Evolutionary conservation across 2,888 invertebrate species (phyloP).

Genomic region (Dusona sp.): DNA sequence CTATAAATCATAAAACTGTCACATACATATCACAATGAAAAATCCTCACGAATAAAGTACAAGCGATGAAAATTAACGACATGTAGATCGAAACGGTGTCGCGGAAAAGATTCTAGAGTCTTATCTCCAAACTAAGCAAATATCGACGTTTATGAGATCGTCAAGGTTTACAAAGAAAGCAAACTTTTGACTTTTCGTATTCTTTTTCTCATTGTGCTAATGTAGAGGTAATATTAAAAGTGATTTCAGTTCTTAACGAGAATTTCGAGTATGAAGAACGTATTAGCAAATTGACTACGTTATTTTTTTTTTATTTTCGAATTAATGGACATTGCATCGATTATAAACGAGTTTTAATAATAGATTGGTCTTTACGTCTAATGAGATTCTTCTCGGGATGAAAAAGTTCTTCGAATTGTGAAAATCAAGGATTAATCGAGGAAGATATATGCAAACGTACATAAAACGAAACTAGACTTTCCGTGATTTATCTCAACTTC

Average conservation of each 20-base stretch:
- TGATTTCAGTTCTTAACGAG: background rate
- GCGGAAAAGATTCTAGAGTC: constrained; percentile 6
- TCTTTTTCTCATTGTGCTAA: background rate
- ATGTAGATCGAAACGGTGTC: background rate
- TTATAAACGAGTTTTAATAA: background rate
- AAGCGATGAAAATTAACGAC: background rate
- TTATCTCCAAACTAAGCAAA: constrained; percentile 19
- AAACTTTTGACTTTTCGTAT: background rate
- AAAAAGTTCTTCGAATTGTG: background rate
- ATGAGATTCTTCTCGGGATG: background rate
- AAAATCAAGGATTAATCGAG: background rate
- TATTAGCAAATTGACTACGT: background rate
- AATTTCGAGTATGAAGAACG: background rate
- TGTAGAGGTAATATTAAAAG: background rate
- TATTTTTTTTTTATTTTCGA: no score
- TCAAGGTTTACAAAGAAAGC: background rate
- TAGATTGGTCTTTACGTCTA: constrained; percentile 2
- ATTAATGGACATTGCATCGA: background rate
- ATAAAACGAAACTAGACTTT: constrained; percentile 25
- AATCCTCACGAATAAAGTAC: background rate
- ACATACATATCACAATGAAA: background rate
- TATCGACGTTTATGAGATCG: background rate
- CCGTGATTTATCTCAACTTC: constrained; percentile 27
- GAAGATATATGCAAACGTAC: background rate
- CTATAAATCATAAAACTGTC: constrained; percentile 5